phyloP scores from a whole-genome alignment of 2,888 invertebrate genomes.

The Athalia rosae region DNA sequence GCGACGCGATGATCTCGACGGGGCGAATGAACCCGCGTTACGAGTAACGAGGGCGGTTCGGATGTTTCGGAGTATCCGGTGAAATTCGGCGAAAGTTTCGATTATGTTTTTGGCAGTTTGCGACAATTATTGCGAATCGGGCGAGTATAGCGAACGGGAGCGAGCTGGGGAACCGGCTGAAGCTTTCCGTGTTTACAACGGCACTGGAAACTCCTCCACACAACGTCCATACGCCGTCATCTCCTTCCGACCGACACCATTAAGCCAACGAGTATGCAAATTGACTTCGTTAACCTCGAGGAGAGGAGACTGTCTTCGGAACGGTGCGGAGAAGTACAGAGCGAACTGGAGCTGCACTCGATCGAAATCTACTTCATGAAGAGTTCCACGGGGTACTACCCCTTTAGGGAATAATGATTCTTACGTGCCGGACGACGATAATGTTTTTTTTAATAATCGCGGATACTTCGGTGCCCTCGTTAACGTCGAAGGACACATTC shows the following conservation, averaged over 20 bases:
- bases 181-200: background rate
- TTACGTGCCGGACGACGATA: too few species aligned
- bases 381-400: too few species aligned
- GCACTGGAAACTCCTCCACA: background rate
- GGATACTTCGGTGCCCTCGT: too few species aligned
- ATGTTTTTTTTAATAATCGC: too few species aligned
- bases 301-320: background rate
- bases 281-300: constrained; percentile 26
- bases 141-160: background rate
- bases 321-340: background rate
- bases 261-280: constrained; percentile 35
- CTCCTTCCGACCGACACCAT: background rate
- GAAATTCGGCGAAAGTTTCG: too few species aligned
- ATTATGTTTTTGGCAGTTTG: too few species aligned
- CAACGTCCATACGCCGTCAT: background rate
- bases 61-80: too few species aligned
- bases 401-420: too few species aligned
- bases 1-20: background rate
- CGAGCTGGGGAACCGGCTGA: background rate
- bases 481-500: background rate
- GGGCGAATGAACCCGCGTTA: too few species aligned
- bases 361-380: too few species aligned
- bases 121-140: background rate
- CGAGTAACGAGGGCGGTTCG: too few species aligned
- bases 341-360: background rate